Evolutionary conservation across 1,140 invertebrate genomes (phyloP), one percentile per base, ranked within the genome.

Genomic region (Stenopsyche tienmushanensis): DNA sequence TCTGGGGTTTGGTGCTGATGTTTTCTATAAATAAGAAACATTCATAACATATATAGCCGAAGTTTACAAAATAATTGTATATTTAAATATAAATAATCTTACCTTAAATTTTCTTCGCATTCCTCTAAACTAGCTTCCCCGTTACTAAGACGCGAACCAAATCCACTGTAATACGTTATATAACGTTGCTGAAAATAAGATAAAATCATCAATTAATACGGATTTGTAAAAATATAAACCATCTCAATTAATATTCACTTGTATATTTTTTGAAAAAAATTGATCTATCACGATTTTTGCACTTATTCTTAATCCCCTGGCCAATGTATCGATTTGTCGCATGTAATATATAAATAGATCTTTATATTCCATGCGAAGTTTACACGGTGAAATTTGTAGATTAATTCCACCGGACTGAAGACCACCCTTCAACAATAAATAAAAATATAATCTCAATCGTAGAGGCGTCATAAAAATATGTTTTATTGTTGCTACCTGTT

Each of bases 391-490:
- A 39, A 86, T 77, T 65, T 83, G 81, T 73, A 88, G 80, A 71
- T 83, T 84, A 3, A 87, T 76, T 3, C 86, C 86, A 26, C 85
- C 85, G 2, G 84, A 81, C n/a, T 81, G 80, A 17, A 85, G 53
- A 1, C 84, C 80, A 57, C 21, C 24, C 54, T 57, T 10, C 25
- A 20, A 15, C 3, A 15, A 57, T 26, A 21, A 21, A 7, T 7
- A 24, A 25, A 10, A 1, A 54, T 54, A 25, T n/a, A 41, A n/a
- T 42, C n/a, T n/a, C n/a, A n/a, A n/a, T n/a, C n/a, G n/a, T n/a
- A n/a, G n/a, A n/a, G n/a, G n/a, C n/a, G n/a, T n/a, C n/a, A n/a
- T n/a, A n/a, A n/a, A n/a, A n/a, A n/a, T n/a, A n/a, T n/a, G n/a
- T n/a, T n/a, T n/a, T n/a, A n/a, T n/a, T n/a, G n/a, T n/a, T n/a